A percentile compares a stretch with the other conserved stretches of the same genome.
These are phyloP conservation scores for Drosophila bipectinata DNA, from an alignment of 1,140 invertebrate genomes.

Conservation along the genomic window DNA sequence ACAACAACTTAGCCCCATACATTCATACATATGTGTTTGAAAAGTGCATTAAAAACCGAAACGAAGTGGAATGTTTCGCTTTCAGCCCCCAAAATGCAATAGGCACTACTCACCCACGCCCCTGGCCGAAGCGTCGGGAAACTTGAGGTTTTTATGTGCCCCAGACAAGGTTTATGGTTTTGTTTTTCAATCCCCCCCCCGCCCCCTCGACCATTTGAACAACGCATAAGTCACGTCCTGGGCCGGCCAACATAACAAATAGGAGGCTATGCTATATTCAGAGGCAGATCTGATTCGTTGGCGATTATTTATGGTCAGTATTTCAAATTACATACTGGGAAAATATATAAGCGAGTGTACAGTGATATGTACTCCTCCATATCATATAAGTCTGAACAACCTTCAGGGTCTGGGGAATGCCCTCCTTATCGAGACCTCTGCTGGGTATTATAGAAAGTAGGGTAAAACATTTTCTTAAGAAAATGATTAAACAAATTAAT, in stretches of 20 bases:
- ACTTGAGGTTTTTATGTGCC: conserved; percentile 49
- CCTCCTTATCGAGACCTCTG: conserved; percentile 30
- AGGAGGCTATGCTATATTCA: conserved; percentile 13
- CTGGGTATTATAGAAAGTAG: not conserved
- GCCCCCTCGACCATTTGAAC: conserved; percentile 18
- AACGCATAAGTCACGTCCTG: conserved; percentile 75
- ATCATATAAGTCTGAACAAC: conserved; percentile 38
- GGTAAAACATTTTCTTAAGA: not conserved
- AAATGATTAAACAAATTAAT: not conserved
- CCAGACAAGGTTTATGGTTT: conserved; percentile 79
- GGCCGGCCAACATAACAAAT: conserved; percentile 44
- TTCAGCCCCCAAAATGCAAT: conserved; percentile 15
- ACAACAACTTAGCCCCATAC: no score
- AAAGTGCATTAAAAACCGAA: conserved; percentile 62
- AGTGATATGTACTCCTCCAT: conserved; percentile 21
- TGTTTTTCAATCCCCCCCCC: conserved; percentile 51
- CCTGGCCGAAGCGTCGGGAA: conserved; percentile 9
- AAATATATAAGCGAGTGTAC: conserved; percentile 10
- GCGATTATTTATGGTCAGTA: conserved; percentile 45
- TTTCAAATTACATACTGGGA: conserved; percentile 38
- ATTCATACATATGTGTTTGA: conserved; percentile 22
- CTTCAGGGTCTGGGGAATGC: conserved; percentile 46
- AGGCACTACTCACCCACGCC: conserved; percentile 29
- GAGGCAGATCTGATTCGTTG: conserved; percentile 26
- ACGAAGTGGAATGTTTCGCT: conserved; percentile 56